Percentiles rank a stretch among this genome's conserved stretches.
phyloP scores from a whole-genome alignment of 2,888 invertebrate genomes.

The Lepetodrilus schrolli region DNA sequence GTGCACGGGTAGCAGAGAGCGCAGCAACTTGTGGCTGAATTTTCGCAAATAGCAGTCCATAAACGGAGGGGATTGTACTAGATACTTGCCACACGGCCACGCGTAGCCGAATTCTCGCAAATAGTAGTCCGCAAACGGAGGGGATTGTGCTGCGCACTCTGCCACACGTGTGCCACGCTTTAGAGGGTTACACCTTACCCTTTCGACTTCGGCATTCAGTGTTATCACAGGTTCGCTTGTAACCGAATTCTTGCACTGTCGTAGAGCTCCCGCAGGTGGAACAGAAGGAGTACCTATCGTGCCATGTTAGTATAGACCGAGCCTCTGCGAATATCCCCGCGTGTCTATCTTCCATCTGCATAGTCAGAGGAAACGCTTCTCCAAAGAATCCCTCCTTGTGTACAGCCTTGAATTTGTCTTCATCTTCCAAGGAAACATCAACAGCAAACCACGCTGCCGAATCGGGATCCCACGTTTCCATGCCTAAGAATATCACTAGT shows the following conservation, averaged over 20 bases:
- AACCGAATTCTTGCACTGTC: slow-evolving; percentile 67
- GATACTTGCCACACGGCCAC: too few relatives aligned
- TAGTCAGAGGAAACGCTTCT: slow-evolving; percentile 54
- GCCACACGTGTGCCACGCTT: too few relatives aligned
- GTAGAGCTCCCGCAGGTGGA: slow-evolving; percentile 75
- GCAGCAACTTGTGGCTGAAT: too few relatives aligned
- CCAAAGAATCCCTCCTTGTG: slow-evolving; percentile 49
- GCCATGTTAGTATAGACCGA: slow-evolving; percentile 75
- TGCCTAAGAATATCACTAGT: slow-evolving; percentile 65
- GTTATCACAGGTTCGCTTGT: slow-evolving; percentile 68
- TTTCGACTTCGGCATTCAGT: slow-evolving; percentile 66
- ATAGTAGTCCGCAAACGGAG: too few relatives aligned
- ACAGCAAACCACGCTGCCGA: slow-evolving; percentile 69
- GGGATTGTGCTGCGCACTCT: too few relatives aligned
- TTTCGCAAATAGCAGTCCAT: too few relatives aligned
- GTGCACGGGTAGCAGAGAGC: too few relatives aligned
- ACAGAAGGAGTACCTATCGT: slow-evolving; percentile 75
- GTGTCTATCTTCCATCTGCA: slow-evolving; percentile 64
- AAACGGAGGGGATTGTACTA: too few relatives aligned
- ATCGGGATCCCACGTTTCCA: slow-evolving; percentile 51
- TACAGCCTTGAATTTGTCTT: slow-evolving; percentile 42
- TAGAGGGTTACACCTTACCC: slow-evolving; percentile 52
- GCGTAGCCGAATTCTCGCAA: too few relatives aligned
- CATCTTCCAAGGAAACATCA: slow-evolving; percentile 52
- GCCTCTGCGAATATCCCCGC: slow-evolving; percentile 74